Evolutionary conservation across 2,888 invertebrate species (phyloP).

Genomic region (Mantis religiosa): DNA sequence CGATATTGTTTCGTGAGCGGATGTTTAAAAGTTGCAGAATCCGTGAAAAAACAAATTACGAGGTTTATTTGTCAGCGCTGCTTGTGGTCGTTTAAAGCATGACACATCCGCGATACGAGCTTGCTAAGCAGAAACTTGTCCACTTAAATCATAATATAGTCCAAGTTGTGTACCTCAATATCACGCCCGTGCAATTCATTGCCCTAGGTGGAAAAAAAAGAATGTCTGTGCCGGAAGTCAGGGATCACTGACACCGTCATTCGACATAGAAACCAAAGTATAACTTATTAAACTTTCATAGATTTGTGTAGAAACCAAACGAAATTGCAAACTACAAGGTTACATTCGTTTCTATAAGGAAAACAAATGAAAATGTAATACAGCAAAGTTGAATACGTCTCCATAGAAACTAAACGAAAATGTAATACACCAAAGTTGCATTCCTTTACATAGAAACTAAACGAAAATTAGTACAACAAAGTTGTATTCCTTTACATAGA

Average conservation of each 20-base stretch:
- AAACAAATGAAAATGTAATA: too few relatives aligned
- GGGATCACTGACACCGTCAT: background rate
- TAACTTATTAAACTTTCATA: too few relatives aligned
- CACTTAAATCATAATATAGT: background rate
- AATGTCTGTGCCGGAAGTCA: background rate
- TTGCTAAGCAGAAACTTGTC: background rate
- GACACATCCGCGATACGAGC: background rate
- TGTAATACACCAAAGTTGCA: too few relatives aligned
- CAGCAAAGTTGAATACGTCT: too few relatives aligned
- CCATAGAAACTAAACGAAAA: too few relatives aligned
- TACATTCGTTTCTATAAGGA: too few relatives aligned
- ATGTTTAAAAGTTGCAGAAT: background rate
- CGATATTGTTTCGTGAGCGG: background rate
- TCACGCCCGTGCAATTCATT: background rate
- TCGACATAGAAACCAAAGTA: too few relatives aligned
- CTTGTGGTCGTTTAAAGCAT: background rate
- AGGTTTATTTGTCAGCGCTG: background rate
- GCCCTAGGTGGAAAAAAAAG: background rate
- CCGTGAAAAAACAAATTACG: background rate
- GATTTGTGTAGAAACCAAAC: too few relatives aligned
- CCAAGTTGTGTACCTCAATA: background rate
- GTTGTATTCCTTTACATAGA: too few relatives aligned
- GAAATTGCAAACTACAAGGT: too few relatives aligned
- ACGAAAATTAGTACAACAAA: too few relatives aligned
- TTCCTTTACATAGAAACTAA: too few relatives aligned